Evolutionary conservation across 2,797 vertebrate genomes (phyloP).

Genomic region (Meriones psammophilus): DNA sequence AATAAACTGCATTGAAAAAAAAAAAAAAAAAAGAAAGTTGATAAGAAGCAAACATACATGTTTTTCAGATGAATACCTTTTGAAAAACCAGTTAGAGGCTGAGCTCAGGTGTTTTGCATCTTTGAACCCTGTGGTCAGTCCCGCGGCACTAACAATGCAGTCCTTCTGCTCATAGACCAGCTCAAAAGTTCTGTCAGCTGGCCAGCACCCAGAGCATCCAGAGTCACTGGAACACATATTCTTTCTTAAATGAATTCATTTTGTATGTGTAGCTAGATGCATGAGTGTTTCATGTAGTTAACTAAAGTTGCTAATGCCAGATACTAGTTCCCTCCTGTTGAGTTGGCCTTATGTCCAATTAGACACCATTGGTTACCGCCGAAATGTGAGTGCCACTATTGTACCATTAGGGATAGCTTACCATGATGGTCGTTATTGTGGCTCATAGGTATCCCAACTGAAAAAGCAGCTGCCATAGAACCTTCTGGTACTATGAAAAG

Average conservation of each 20-base stretch:
- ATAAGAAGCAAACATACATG: not conserved
- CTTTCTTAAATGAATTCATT: not conserved
- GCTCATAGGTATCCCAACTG: not conserved
- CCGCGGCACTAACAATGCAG: not conserved
- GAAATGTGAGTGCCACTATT: not conserved
- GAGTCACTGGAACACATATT: conserved; percentile 48
- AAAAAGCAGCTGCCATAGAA: not conserved
- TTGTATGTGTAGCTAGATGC: not conserved
- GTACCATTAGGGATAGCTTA: not conserved
- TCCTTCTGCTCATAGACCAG: conserved; percentile 54
- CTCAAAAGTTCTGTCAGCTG: not conserved
- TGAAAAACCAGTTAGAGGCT: conserved; percentile 41
- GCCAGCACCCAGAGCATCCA: not conserved
- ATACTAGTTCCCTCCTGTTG: not conserved
- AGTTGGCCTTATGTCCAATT: not conserved
- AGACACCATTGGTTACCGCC: not conserved
- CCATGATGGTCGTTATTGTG: not conserved
- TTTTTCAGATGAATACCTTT: conserved; percentile 33
- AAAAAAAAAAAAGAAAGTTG: too few relatives aligned
- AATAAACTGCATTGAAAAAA: too few relatives aligned
- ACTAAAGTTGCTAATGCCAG: not conserved
- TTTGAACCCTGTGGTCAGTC: not conserved
- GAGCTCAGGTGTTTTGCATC: conserved; percentile 14
- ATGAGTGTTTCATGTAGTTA: not conserved
- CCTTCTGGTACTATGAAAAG: not conserved